phyloP scores from a whole-genome alignment of 2,113 vertebrate genomes.

The Sus scrofa region T2T-Sscrofa CM000816.6:85306001-85306500 shows the following conservation, averaged over 20 bases:
- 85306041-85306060: neutral
- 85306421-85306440: neutral
- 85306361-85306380: neutral
- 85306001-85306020: neutral
- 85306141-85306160: neutral
- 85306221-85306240: neutral
- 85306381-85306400: neutral
- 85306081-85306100: neutral
- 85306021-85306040: neutral
- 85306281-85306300: neutral
- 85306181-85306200: neutral
- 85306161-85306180: neutral
- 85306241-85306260: neutral
- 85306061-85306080: neutral
- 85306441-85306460: neutral
- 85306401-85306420: neutral
- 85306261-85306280: neutral
- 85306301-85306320: neutral
- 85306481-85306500: neutral
- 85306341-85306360: too few species aligned
- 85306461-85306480: neutral
- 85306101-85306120: neutral
- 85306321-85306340: neutral
- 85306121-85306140: neutral
- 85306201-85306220: neutral